phyloP scores from a whole-genome alignment of 2,113 vertebrate species.

The Dermatemys mawii region DNA sequence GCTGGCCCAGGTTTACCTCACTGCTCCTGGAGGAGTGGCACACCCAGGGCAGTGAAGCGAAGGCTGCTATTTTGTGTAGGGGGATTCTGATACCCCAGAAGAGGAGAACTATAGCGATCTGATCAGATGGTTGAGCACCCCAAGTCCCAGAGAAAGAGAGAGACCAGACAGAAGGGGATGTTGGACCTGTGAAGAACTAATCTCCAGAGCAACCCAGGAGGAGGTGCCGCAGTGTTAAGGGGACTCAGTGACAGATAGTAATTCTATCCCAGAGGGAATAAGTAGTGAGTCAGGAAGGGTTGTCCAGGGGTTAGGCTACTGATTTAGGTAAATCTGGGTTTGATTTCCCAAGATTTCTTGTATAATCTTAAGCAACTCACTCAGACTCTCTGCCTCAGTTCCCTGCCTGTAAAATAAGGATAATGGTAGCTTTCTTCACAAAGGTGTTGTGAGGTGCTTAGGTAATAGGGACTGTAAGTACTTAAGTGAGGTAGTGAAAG shows the following conservation, averaged over 20 bases:
- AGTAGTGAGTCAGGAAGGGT: background rate
- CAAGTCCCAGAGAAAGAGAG: background rate
- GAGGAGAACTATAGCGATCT: background rate
- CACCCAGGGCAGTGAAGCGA: background rate
- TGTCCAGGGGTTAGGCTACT: background rate
- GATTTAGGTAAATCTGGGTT: background rate
- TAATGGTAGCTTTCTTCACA: background rate
- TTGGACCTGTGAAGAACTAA: background rate
- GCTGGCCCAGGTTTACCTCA: no score
- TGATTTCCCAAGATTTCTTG: background rate
- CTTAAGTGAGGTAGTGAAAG: background rate
- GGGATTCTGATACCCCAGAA: background rate
- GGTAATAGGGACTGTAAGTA: background rate
- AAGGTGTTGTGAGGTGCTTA: background rate
- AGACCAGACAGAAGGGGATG: background rate
- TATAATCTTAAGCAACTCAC: background rate
- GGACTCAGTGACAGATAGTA: background rate
- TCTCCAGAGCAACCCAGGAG: background rate
- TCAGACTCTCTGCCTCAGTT: background rate
- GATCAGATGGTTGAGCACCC: background rate
- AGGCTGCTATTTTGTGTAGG: background rate
- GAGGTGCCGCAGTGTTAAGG: background rate
- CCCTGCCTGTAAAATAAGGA: background rate
- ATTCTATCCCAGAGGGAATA: background rate
- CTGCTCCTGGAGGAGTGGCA: background rate